A percentile compares a stretch with the other conserved stretches of the same genome.
phyloP scores from a whole-genome alignment of 2,888 invertebrate species.

The Altica lythri region DNA sequence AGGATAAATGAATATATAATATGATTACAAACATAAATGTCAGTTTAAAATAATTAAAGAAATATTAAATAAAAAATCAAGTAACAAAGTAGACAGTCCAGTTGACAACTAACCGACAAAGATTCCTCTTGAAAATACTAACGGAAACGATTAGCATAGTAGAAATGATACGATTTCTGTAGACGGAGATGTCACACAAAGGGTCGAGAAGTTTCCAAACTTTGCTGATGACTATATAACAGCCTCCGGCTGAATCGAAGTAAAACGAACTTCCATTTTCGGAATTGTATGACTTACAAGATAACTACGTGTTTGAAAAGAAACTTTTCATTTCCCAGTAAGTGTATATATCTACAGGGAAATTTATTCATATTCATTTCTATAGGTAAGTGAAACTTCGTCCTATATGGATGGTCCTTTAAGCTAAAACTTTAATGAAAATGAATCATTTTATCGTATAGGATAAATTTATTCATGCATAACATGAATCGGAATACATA shows the following conservation, averaged over 20 bases:
- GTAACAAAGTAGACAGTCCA: too few relatives aligned
- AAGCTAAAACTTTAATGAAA: conserved; percentile 5
- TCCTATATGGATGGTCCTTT: conserved; percentile 16
- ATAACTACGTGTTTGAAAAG: conserved; percentile 40
- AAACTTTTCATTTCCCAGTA: conserved; percentile 36
- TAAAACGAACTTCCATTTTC: conserved; percentile 46
- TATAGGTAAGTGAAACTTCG: conserved; percentile 15
- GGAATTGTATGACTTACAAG: conserved; percentile 38
- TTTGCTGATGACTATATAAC: conserved; percentile 52
- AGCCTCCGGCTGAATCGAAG: conserved; percentile 51
- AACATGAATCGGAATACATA: too few relatives aligned
- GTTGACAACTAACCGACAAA: too few relatives aligned
- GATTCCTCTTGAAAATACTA: not conserved
- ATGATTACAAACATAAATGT: too few relatives aligned
- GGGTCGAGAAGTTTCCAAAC: conserved; percentile 50
- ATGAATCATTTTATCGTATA: too few relatives aligned
- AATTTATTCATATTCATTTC: conserved; percentile 30
- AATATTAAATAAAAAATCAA: too few relatives aligned
- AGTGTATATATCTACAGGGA: conserved; percentile 22
- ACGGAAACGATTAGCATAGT: conserved; percentile 45
- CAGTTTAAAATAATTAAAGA: too few relatives aligned
- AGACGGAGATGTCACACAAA: conserved; percentile 48
- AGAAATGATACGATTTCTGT: conserved; percentile 49
- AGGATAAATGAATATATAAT: too few relatives aligned
- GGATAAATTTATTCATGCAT: too few relatives aligned